Conservation (phyloP, 2,888 invertebrate genomes). For the Pandemis heparana region DNA sequence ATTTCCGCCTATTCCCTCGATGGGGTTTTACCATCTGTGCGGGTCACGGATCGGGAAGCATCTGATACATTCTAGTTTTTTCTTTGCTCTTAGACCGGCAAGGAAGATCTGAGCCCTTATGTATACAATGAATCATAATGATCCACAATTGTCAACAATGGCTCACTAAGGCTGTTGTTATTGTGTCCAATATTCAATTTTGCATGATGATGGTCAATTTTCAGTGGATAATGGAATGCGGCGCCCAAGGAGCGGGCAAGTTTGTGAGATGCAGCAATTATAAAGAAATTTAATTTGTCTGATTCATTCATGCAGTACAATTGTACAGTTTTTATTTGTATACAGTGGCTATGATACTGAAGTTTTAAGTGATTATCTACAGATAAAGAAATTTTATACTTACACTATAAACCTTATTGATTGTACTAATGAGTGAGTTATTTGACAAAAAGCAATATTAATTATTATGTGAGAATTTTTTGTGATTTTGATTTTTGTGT, state of each 20-base stretch:
- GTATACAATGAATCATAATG: no score
- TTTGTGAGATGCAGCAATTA: neutral
- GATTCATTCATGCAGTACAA: neutral
- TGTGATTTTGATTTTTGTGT: slow-evolving; percentile 3
- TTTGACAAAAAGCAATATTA: neutral
- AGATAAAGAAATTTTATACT: neutral
- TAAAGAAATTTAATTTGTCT: neutral
- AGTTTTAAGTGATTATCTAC: neutral
- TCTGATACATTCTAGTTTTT: no score
- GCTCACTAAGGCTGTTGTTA: no score
- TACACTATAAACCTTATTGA: neutral
- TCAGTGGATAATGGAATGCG: no score
- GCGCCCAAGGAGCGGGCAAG: neutral
- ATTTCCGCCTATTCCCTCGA: no score
- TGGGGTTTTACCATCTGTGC: no score
- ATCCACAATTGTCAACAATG: no score
- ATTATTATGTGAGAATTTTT: neutral
- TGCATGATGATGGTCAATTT: no score
- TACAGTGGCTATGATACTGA: neutral
- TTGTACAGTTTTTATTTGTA: neutral
- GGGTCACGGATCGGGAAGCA: no score
- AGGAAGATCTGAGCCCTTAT: no score
- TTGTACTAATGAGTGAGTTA: neutral
- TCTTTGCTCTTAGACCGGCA: no score
- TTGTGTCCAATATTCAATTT: no score